Conservation (phyloP, 2,113 vertebrate genomes). For the Anarrhichthys ocellatus region DNA sequence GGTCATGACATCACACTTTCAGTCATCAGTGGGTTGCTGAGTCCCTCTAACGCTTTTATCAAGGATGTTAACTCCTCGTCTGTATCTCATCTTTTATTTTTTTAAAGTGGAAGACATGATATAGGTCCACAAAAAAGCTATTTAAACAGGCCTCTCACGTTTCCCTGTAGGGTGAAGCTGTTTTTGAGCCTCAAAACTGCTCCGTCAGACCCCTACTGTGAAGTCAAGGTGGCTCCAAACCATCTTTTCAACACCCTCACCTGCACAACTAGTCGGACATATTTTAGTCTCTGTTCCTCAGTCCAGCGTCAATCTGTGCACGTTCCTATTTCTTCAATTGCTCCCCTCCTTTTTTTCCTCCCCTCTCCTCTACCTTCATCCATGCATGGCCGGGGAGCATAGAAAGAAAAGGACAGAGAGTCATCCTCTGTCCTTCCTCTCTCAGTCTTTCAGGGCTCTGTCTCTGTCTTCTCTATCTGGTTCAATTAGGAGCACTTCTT, state of each 20-base stretch:
- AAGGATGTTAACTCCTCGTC: background rate
- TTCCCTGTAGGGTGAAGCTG: slow-evolving; percentile 7
- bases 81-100: background rate
- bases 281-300: slow-evolving; percentile 21
- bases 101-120: background rate
- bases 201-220: slow-evolving; percentile 27
- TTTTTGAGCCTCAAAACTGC: slow-evolving; percentile 14
- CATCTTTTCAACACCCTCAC: slow-evolving; percentile 40
- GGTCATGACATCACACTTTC: slow-evolving; percentile 1
- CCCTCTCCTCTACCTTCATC: slow-evolving; percentile 1
- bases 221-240: slow-evolving; percentile 43
- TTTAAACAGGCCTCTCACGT: slow-evolving; percentile 16
- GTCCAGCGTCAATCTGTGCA: background rate
- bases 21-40: background rate
- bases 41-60: background rate
- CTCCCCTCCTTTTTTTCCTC: background rate
- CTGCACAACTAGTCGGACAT: slow-evolving; percentile 22
- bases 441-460: slow-evolving; percentile 50
- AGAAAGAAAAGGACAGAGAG: slow-evolving; percentile 16
- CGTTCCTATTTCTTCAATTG: background rate
- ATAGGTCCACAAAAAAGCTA: background rate
- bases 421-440: slow-evolving; percentile 27
- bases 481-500: slow-evolving; percentile 83
- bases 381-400: background rate
- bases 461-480: slow-evolving; percentile 76